These are phyloP conservation scores for Geodia barretti DNA, from an alignment of 37 sponge, comb jelly and placozoan species.

Conservation along the genomic window DNA sequence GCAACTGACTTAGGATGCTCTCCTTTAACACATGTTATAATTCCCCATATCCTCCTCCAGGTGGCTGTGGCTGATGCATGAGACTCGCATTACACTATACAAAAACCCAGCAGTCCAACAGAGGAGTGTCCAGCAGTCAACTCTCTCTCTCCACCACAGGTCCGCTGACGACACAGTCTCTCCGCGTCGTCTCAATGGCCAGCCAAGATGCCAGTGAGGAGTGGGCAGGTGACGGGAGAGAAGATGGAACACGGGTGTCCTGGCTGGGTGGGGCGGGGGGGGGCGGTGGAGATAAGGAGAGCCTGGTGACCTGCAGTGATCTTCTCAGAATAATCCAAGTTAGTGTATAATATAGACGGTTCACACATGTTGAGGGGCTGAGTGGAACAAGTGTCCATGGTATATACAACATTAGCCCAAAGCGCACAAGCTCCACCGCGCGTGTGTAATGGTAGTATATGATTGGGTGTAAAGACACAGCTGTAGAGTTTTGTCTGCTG, in stretches of 20 bases:
- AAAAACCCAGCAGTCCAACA: slow-evolving; percentile 38
- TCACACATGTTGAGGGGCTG: too few relatives aligned
- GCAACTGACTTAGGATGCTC: too few relatives aligned
- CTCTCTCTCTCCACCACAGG: slow-evolving; percentile 15
- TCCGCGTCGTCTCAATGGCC: not conserved
- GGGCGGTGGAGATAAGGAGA: slow-evolving; percentile 23
- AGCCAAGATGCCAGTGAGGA: not conserved
- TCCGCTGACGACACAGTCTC: slow-evolving; percentile 35
- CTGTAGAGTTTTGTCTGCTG: too few relatives aligned
- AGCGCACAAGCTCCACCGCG: too few relatives aligned
- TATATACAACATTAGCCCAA: too few relatives aligned
- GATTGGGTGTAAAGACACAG: not conserved
- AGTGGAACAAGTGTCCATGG: too few relatives aligned
- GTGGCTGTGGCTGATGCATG: slow-evolving; percentile 63
- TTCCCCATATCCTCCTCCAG: slow-evolving; percentile 12
- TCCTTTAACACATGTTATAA: not conserved
- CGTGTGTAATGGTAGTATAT: not conserved
- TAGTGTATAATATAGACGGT: not conserved
- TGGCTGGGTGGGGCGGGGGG: too few relatives aligned
- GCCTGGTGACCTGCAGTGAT: slow-evolving; percentile 2
- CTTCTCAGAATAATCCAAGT: slow-evolving; percentile 10
- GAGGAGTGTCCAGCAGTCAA: slow-evolving; percentile 37
- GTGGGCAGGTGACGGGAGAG: not conserved
- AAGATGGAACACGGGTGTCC: not conserved
- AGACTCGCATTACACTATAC: slow-evolving; percentile 32